Evolutionary conservation across 2,888 invertebrate genomes (phyloP).

Genomic region (Amaurobius ferox): DNA sequence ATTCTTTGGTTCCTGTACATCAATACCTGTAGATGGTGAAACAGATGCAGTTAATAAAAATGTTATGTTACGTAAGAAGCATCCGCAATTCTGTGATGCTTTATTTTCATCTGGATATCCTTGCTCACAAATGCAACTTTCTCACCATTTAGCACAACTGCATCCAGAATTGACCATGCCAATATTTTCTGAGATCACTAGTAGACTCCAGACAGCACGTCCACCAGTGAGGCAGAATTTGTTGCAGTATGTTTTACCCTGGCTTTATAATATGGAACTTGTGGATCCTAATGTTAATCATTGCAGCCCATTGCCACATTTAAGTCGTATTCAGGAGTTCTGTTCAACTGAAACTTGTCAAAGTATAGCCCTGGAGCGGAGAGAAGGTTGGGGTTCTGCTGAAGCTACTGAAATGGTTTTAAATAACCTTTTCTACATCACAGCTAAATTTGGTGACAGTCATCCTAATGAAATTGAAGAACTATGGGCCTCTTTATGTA

Average conservation of each 20-base stretch:
- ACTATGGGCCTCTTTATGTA: constrained; percentile 95
- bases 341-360: constrained; percentile 66
- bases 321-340: constrained; percentile 70
- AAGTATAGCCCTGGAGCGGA: constrained; percentile 54
- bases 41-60: constrained; percentile 57
- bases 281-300: constrained; percentile 96
- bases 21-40: constrained; percentile 73
- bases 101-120: constrained; percentile 79
- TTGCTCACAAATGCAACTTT: constrained; percentile 93
- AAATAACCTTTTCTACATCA: constrained; percentile 98
- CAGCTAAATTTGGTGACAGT: constrained; percentile 97
- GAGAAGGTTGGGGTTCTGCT: constrained; percentile 96
- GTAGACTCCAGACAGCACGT: constrained; percentile 95
- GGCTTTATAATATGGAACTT: constrained; percentile 98
- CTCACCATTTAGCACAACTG: constrained; percentile 92
- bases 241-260: constrained; percentile 94
- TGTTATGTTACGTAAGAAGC: constrained; percentile 58
- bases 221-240: constrained; percentile 93
- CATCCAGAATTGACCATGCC: constrained; percentile 99
- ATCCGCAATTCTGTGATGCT: constrained; percentile 69
- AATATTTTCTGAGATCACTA: constrained; percentile 99
- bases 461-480: constrained; percentile 97
- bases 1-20: constrained; percentile 86
- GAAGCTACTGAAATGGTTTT: constrained; percentile 99
- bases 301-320: constrained; percentile 72